Evolutionary conservation across 1,140 invertebrate species (phyloP).

Genomic region (Zaprionus inermis): DNA sequence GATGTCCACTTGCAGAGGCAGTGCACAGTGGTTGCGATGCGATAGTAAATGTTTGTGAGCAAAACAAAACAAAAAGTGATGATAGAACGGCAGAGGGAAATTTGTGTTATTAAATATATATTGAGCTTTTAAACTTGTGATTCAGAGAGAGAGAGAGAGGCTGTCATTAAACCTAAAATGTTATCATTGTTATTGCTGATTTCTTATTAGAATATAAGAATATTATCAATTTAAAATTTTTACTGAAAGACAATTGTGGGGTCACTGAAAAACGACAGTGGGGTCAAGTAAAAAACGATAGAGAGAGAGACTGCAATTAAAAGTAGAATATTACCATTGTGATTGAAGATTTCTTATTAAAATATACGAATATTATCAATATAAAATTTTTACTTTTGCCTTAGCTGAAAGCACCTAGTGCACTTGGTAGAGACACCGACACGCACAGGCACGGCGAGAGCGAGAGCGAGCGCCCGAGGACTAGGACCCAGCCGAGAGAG

Average conservation of each 20-base stretch:
- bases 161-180: no score
- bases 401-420: slow-evolving; percentile 9
- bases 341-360: no score
- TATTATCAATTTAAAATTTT: not conserved
- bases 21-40: slow-evolving; percentile 5
- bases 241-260: no score
- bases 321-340: not conserved
- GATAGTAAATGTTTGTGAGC: not conserved
- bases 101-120: no score
- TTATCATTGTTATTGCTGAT: no score
- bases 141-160: no score
- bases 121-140: no score
- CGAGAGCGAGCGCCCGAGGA: slow-evolving; percentile 14
- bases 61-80: no score
- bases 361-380: not conserved
- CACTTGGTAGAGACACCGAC: not conserved
- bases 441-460: slow-evolving; percentile 9
- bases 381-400: not conserved
- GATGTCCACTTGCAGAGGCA: slow-evolving; percentile 24
- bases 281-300: no score
- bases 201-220: no score
- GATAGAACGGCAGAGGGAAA: no score
- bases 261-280: no score
- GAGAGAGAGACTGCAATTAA: not conserved
- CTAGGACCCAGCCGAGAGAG: slow-evolving; percentile 17